Evolutionary conservation across 2,888 invertebrate species (phyloP).

Genomic region (Parelbella ahira): DNA sequence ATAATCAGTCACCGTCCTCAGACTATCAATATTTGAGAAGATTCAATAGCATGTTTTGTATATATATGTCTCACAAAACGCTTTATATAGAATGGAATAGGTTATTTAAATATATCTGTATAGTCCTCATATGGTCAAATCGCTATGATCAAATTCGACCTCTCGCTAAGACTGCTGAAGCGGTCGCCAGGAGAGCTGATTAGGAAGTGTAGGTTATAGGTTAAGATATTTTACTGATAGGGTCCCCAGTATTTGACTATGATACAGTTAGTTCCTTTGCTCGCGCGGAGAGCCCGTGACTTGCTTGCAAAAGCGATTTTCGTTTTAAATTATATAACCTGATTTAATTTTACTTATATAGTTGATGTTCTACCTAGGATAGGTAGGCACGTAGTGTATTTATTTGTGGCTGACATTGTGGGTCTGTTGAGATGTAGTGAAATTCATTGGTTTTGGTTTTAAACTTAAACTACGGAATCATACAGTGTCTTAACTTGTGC

Average conservation of each 20-base stretch:
- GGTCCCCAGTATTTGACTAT: conserved; percentile 23
- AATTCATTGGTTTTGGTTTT: too few species aligned
- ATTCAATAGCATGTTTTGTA: conserved; percentile 4
- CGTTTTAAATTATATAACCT: conserved; percentile 8
- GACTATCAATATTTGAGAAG: conserved; percentile 1
- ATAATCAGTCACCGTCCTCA: conserved; percentile 14
- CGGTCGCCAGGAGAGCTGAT: conserved; percentile 12
- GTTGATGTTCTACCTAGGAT: conserved; percentile 1
- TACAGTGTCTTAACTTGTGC: too few species aligned
- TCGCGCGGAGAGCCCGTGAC: conserved; percentile 13
- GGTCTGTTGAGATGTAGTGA: neutral
- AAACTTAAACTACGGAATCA: too few species aligned
- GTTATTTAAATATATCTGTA: conserved; percentile 2
- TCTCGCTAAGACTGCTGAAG: conserved; percentile 2
- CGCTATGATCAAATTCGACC: conserved; percentile 11
- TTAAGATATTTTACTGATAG: conserved; percentile 21
- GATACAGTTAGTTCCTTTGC: conserved; percentile 24
- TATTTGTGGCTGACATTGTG: conserved; percentile 9
- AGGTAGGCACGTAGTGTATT: conserved; percentile 6
- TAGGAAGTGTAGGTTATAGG: conserved; percentile 9
- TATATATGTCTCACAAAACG: conserved; percentile 2
- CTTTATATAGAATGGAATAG: conserved; percentile 12
- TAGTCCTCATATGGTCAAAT: neutral
- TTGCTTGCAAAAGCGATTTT: conserved; percentile 20
- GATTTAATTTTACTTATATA: conserved; percentile 9